Percentiles rank a stretch among this genome's conserved stretches.
Conservation (phyloP, 2,113 vertebrate species). For the Corvus moneduloides region DNA sequence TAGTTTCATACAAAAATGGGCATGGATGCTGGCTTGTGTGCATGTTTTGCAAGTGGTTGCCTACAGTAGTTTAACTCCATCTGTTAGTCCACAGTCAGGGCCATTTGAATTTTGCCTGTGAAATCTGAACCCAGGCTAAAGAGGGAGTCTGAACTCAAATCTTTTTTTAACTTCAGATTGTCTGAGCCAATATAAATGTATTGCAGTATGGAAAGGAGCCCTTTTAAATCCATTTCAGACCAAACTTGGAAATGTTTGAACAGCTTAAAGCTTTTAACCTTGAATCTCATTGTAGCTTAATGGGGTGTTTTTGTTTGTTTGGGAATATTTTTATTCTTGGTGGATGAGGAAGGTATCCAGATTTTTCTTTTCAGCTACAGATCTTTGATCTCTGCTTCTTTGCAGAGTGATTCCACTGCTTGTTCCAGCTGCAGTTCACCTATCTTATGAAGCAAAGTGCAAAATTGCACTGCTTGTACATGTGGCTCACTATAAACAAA, state of each 20-base stretch:
- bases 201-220: not conserved
- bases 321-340: not conserved
- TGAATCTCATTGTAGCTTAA: not conserved
- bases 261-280: not conserved
- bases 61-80: constrained; percentile 33
- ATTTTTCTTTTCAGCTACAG: not conserved
- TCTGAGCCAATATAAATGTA: constrained; percentile 5
- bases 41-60: not conserved
- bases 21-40: not conserved
- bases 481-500: not conserved
- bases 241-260: constrained; percentile 14
- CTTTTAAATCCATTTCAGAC: constrained; percentile 13
- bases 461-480: not conserved
- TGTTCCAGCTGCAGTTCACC: not conserved
- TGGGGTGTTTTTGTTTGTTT: not conserved
- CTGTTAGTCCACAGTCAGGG: not conserved
- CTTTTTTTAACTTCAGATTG: constrained; percentile 25
- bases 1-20: not conserved
- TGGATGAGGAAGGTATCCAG: not conserved
- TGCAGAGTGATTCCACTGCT: not conserved
- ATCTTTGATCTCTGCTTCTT: constrained; percentile 7
- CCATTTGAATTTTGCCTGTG: constrained; percentile 39
- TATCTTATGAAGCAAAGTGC: not conserved
- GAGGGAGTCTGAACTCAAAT: not conserved
- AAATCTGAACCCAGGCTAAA: constrained; percentile 30